phyloP scores from a whole-genome alignment of 2,888 invertebrate species.

The Anorthoa munda region DNA sequence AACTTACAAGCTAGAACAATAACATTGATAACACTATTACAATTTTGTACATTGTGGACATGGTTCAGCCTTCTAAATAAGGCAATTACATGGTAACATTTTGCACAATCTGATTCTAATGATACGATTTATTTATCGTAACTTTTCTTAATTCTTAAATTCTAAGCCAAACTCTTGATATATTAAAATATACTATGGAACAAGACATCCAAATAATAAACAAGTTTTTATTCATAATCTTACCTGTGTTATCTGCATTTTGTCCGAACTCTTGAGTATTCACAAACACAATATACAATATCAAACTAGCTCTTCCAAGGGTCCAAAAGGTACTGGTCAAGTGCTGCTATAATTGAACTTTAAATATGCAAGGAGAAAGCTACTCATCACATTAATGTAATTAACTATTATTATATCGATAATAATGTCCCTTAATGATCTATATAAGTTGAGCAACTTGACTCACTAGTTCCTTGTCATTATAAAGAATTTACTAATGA shows the following conservation, averaged over 20 bases:
- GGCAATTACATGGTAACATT: not conserved
- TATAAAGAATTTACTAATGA: not conserved
- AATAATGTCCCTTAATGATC: constrained; percentile 35
- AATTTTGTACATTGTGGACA: not conserved
- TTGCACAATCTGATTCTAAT: not conserved
- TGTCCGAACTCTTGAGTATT: constrained; percentile 19
- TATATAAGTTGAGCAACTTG: not conserved
- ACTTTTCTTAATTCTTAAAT: not conserved
- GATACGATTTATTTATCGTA: not conserved
- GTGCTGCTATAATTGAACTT: constrained; percentile 47
- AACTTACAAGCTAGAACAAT: not conserved
- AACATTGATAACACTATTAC: not conserved
- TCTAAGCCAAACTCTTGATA: not conserved
- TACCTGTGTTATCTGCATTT: constrained; percentile 54
- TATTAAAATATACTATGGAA: not conserved
- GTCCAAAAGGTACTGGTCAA: constrained; percentile 43
- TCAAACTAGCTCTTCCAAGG: constrained; percentile 34
- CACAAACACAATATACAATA: constrained; percentile 9
- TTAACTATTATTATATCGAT: constrained; percentile 32
- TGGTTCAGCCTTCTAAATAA: not conserved
- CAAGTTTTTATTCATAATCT: constrained; percentile 9
- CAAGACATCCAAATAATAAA: not conserved
- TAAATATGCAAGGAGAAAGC: constrained; percentile 54
- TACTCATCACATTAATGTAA: constrained; percentile 40
- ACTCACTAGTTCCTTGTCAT: not conserved